phyloP scores from a whole-genome alignment of 2,797 vertebrate genomes.

The Mus caroli region DNA sequence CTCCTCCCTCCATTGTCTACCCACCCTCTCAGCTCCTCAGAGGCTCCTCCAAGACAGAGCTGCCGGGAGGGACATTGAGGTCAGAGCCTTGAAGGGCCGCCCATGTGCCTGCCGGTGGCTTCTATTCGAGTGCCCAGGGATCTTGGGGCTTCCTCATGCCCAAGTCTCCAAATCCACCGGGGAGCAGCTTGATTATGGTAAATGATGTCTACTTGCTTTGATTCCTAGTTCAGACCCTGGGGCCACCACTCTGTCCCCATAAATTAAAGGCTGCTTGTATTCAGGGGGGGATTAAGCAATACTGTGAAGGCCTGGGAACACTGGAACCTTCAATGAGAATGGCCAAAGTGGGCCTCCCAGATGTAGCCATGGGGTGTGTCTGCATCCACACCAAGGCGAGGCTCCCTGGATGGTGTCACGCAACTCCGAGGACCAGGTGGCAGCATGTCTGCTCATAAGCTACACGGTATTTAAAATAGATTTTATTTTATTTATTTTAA shows the following conservation, averaged over 20 bases:
- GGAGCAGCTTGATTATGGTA: slow-evolving; percentile 72
- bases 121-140: slow-evolving; percentile 63
- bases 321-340: slow-evolving; percentile 65
- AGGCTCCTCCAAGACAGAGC: slow-evolving; percentile 45
- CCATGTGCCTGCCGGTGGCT: slow-evolving; percentile 68
- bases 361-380: background rate
- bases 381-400: background rate
- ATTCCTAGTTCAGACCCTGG: slow-evolving; percentile 76
- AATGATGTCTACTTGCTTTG: slow-evolving; percentile 77
- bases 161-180: slow-evolving; percentile 63
- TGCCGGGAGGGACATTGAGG: background rate
- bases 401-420: background rate
- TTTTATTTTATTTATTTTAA: background rate
- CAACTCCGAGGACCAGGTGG: background rate
- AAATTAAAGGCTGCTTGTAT: slow-evolving; percentile 84
- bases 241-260: slow-evolving; percentile 70
- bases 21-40: slow-evolving; percentile 14
- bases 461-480: background rate
- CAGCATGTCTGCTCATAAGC: background rate
- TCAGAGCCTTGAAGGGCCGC: slow-evolving; percentile 29
- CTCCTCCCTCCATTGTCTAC: slow-evolving; percentile 60
- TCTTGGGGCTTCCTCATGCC: slow-evolving; percentile 50
- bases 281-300: slow-evolving; percentile 79
- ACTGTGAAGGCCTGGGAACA: slow-evolving; percentile 83
- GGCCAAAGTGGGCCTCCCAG: slow-evolving; percentile 78